Conservation (phyloP, 1,140 invertebrate genomes). For the Scaptodrosophila lebanonensis region DNA sequence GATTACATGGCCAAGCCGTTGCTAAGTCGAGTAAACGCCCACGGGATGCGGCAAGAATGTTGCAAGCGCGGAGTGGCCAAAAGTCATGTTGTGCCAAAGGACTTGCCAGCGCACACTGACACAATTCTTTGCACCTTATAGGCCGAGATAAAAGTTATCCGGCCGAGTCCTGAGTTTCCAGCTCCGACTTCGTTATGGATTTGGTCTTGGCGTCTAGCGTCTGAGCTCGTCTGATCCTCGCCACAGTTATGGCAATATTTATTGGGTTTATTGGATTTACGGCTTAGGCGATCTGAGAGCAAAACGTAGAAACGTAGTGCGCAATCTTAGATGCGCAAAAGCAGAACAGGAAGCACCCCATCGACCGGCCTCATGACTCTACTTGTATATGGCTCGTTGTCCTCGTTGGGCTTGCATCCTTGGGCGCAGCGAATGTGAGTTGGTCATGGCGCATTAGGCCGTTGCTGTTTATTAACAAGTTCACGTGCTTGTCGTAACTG, state of each 20-base stretch:
- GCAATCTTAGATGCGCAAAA: slow-evolving; percentile 55
- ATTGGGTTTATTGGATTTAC: slow-evolving; percentile 72
- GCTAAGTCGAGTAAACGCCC: slow-evolving; percentile 75
- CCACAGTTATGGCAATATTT: slow-evolving; percentile 66
- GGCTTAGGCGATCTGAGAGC: slow-evolving; percentile 36
- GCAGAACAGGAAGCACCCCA: neutral
- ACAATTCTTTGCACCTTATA: slow-evolving; percentile 60
- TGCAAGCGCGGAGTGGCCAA: slow-evolving; percentile 21
- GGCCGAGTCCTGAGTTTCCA: too few species aligned
- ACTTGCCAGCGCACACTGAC: slow-evolving; percentile 43
- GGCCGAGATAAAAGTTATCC: neutral
- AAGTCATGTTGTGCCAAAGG: slow-evolving; percentile 68
- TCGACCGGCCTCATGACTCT: too few species aligned
- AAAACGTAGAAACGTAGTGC: slow-evolving; percentile 10
- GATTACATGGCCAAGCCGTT: slow-evolving; percentile 53
- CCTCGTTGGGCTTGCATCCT: slow-evolving; percentile 36
- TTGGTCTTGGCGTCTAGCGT: neutral
- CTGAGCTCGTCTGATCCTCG: slow-evolving; percentile 36
- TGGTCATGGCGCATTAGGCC: slow-evolving; percentile 53
- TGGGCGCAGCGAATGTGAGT: slow-evolving; percentile 44
- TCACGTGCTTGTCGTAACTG: slow-evolving; percentile 10
- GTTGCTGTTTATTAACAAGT: slow-evolving; percentile 26
- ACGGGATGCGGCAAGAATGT: slow-evolving; percentile 16
- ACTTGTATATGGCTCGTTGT: neutral
- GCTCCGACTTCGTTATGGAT: too few species aligned